Evolutionary conservation across 2,797 vertebrate genomes (phyloP), one percentile per base, ranked within the genome.

Genomic region (Tiaroga cobitis): DNA sequence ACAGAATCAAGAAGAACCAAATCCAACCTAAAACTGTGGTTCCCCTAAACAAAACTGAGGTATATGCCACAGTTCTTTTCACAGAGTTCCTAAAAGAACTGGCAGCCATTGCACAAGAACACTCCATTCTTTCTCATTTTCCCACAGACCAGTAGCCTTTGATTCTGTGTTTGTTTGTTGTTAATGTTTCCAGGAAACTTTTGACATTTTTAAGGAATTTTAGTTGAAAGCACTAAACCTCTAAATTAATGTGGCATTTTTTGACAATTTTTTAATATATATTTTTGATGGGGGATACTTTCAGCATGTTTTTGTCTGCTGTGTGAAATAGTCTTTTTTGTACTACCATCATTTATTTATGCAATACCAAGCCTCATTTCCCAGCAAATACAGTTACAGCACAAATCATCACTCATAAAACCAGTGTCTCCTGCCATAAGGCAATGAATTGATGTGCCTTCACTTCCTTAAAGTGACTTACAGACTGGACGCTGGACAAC

Each of bases 11-110:
- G 73, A 95, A 93, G 92, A 96, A 90, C 82, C 89, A 92, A 7
- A 90, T 94, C 0, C 96, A 96, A 82, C 96, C 95, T 9, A 92
- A 94, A 91, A 92, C 94, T 89, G 96, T 97, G 10, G 91, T 90
- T 8, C 92, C 95, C 0, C 94, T 95, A 86, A 96, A 83, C 87
- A 80, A 94, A 91, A 98, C 98, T 0, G 94, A 97, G 0, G 93
- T 98, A 51, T 96, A 98, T 0, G 98, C 96, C 2, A 96, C 97
- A 2, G 96, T 98, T 88, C 96, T 99, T 67, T 99, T 97, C 93
- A 96, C 97, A 0, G 98, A 99, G 94, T 99, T 99, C 92, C 95
- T 99, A 83, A 99, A 99, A 95, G 98, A 99, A 87, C 95, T 99
- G 93, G 98, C 98, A 1, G 97, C 98, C 85, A 93, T 98, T 68